Conservation (phyloP, 92 coral and sea anemone genomes). For the Plumapathes pennacea region DNA sequence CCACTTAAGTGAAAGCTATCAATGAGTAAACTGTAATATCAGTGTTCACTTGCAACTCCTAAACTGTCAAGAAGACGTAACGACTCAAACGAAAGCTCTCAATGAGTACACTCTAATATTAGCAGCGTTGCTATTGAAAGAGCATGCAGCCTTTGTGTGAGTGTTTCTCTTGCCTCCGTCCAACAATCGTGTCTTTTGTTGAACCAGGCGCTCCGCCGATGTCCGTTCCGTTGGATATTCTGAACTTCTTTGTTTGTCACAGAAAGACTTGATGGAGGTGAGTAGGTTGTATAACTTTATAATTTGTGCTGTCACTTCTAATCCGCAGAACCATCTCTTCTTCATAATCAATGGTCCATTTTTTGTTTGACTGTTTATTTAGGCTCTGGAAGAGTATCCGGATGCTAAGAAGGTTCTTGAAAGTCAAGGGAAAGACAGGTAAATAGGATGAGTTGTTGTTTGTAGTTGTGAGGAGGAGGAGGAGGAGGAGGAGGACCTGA, state of each 20-base stretch:
- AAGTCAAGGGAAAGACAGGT: constrained; percentile 88
- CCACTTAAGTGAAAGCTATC: no score
- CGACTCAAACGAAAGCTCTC: no score
- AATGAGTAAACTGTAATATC: no score
- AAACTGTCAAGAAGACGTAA: no score
- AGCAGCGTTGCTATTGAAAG: no score
- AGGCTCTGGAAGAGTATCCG: constrained; percentile 90
- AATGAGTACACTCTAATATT: no score
- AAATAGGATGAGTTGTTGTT: background rate
- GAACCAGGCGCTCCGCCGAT: constrained; percentile 93
- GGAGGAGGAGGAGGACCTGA: background rate
- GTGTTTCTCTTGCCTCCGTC: background rate
- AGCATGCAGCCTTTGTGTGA: no score
- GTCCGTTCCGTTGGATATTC: constrained; percentile 98
- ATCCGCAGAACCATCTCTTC: no score
- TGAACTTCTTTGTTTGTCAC: constrained; percentile 87
- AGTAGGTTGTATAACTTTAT: constrained; percentile 2
- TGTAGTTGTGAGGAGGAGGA: background rate
- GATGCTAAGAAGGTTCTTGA: constrained; percentile 83
- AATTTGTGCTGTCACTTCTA: background rate
- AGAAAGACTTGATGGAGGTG: constrained; percentile 97
- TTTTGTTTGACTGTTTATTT: no score
- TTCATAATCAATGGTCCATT: no score
- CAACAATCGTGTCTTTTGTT: background rate
- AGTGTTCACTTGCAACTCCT: no score